These are phyloP conservation scores for Paelopatides confundens DNA, from an alignment of 53 echinoderm and acorn worm species.

Conservation along the genomic window DNA sequence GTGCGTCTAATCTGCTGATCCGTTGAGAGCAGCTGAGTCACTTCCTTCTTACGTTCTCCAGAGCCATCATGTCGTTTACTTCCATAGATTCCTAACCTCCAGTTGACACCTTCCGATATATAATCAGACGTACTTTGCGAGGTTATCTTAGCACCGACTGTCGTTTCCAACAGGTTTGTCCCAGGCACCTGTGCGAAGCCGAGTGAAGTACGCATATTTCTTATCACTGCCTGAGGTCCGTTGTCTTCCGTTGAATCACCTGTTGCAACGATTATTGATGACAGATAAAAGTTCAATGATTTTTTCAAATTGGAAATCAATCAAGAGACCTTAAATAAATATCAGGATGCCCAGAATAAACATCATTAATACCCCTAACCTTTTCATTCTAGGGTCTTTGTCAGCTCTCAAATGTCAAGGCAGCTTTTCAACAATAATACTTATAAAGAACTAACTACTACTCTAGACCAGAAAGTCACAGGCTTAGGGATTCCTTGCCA, in stretches of 20 bases:
- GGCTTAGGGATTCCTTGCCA: no score
- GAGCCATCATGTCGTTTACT: conserved; percentile 49
- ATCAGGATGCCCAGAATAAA: no score
- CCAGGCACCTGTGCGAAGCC: background rate
- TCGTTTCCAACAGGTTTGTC: background rate
- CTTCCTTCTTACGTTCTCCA: conserved; percentile 38
- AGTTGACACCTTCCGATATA: conserved; percentile 49
- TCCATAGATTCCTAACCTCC: conserved; percentile 64
- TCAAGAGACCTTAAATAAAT: no score
- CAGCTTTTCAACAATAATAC: no score
- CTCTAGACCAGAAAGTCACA: no score
- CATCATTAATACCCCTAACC: no score
- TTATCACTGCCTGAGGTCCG: background rate
- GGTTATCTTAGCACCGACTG: background rate
- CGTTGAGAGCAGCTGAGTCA: conserved; percentile 6
- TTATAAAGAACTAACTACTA: no score
- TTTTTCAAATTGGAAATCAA: no score
- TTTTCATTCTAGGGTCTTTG: no score
- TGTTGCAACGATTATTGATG: no score
- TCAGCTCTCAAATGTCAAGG: no score
- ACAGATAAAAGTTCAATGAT: no score
- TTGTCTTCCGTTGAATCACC: background rate
- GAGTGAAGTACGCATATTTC: background rate
- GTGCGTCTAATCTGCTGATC: background rate
- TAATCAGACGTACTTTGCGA: background rate